Percentiles rank a stretch among this genome's conserved stretches.
phyloP scores from a whole-genome alignment of 1,140 invertebrate genomes.

The Procambarus clarkii region DNA sequence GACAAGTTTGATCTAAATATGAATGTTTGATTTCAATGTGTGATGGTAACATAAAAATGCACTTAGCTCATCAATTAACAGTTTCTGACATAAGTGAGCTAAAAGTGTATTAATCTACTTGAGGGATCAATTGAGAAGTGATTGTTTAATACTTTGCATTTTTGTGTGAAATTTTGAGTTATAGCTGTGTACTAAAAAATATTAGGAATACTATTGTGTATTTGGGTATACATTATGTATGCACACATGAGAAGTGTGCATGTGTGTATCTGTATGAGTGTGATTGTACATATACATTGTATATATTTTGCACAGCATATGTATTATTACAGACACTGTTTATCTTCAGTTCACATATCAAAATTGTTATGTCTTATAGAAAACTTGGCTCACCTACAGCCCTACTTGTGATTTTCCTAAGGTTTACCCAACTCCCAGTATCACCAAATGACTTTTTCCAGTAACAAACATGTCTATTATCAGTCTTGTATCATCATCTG shows the following conservation, averaged over 20 bases:
- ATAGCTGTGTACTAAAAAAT: not conserved
- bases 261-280: not conserved
- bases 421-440: not conserved
- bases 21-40: too few species aligned
- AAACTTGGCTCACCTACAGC: conserved; percentile 6
- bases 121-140: not conserved
- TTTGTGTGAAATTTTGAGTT: not conserved
- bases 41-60: too few species aligned
- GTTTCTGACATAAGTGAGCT: too few species aligned
- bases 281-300: not conserved
- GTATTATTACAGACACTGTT: conserved; percentile 31
- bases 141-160: not conserved
- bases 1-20: too few species aligned
- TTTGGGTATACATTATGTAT: not conserved
- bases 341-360: conserved; percentile 5
- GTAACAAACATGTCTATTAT: not conserved
- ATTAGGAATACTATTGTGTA: not conserved
- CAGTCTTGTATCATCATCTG: not conserved
- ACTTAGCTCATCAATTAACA: too few species aligned
- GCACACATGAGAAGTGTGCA: not conserved
- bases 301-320: conserved; percentile 29
- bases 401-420: conserved; percentile 14
- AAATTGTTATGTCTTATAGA: conserved; percentile 19
- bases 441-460: not conserved
- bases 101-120: not conserved